These are phyloP conservation scores for Notospermus geniculatus DNA, from an alignment of 1,140 invertebrate genomes.

Conservation along the genomic window DNA sequence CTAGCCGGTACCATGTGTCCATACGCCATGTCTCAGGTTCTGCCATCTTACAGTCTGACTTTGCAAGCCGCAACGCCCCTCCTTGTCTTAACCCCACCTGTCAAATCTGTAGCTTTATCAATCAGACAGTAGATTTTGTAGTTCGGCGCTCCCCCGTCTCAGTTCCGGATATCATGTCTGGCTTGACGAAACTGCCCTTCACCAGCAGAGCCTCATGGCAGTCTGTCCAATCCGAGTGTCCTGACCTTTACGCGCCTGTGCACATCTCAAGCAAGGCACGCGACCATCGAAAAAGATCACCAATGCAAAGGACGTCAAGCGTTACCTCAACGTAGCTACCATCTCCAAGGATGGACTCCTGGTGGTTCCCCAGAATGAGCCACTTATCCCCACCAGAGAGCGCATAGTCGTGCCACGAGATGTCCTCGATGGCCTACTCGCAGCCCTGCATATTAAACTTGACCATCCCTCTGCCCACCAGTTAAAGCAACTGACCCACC, in stretches of 20 bases:
- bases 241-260: conserved; percentile 23
- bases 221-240: conserved; percentile 23
- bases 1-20: too few species aligned
- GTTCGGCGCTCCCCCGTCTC: conserved; percentile 28
- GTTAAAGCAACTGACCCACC: conserved; percentile 14
- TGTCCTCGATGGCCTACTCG: conserved; percentile 26
- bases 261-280: conserved; percentile 27
- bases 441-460: conserved; percentile 24
- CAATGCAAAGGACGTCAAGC: conserved; percentile 25
- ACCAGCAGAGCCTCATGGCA: conserved; percentile 18
- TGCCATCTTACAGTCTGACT: too few species aligned
- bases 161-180: not conserved
- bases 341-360: conserved; percentile 22
- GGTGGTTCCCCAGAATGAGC: conserved; percentile 11
- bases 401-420: conserved; percentile 22
- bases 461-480: too few species aligned
- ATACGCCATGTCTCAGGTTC: too few species aligned
- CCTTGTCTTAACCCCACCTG: too few species aligned
- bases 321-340: conserved; percentile 15
- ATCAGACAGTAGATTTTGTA: too few species aligned
- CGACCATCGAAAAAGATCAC: conserved; percentile 25
- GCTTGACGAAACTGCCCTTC: conserved; percentile 12
- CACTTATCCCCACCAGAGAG: not conserved
- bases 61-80: too few species aligned
- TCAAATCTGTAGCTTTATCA: too few species aligned